Conservation (phyloP, 23 tunicate genomes). For the Ciona savignyi region DNA sequence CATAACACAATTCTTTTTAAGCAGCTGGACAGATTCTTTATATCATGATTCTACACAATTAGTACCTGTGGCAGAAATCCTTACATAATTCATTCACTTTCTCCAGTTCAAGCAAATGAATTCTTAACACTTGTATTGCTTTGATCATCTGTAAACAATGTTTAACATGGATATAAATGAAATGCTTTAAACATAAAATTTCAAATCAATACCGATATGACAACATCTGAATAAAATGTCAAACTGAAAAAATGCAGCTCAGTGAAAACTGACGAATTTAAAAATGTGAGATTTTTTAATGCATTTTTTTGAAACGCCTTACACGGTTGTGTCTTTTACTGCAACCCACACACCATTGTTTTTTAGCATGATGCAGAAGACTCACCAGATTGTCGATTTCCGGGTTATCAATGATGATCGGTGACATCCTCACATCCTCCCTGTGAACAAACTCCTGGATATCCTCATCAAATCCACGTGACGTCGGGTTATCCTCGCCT, state of each 20-base stretch:
- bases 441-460: conserved; percentile 86
- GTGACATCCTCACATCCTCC: conserved; percentile 36
- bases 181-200: too few relatives aligned
- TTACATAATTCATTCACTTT: conserved; percentile 93
- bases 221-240: too few relatives aligned
- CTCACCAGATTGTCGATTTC: conserved; percentile 95
- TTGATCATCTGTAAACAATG: conserved; percentile 90
- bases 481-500: conserved; percentile 79
- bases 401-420: conserved; percentile 73
- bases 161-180: too few relatives aligned
- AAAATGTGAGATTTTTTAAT: too few relatives aligned
- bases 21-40: background rate
- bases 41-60: background rate
- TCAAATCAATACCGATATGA: too few relatives aligned
- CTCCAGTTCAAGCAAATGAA: conserved; percentile 89
- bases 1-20: too few relatives aligned
- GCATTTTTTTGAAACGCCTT: too few relatives aligned
- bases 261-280: too few relatives aligned
- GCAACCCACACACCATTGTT: background rate
- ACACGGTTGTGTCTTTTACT: too few relatives aligned
- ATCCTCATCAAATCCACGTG: conserved; percentile 73
- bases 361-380: too few relatives aligned
- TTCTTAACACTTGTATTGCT: conserved; percentile 92
- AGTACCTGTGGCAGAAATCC: conserved; percentile 93
- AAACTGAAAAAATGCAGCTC: too few relatives aligned